These are phyloP conservation scores for Thaumatotibia leucotreta DNA, from an alignment of 1,140 invertebrate species.

Conservation along the genomic window DNA sequence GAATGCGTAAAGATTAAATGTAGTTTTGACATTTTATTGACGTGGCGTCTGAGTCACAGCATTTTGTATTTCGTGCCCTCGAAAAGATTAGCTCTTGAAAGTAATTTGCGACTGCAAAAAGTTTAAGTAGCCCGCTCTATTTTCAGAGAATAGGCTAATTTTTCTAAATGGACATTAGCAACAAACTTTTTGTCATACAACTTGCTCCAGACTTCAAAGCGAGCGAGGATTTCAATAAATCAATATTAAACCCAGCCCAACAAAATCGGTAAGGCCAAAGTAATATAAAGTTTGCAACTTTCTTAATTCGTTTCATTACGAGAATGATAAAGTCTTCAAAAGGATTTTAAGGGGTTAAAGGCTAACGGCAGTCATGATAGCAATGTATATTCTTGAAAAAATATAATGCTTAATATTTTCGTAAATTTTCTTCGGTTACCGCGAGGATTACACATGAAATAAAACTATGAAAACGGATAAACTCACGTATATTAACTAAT, in stretches of 20 bases:
- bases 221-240: neutral
- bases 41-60: too few relatives aligned
- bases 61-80: too few relatives aligned
- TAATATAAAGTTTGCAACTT: constrained; percentile 5
- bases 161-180: neutral
- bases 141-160: neutral
- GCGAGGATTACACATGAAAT: too few relatives aligned
- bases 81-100: too few relatives aligned
- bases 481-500: too few relatives aligned
- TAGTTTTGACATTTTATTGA: too few relatives aligned
- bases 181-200: neutral
- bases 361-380: neutral
- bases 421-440: too few relatives aligned
- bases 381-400: neutral
- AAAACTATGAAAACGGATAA: too few relatives aligned
- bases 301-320: constrained; percentile 9
- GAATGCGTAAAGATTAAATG: too few relatives aligned
- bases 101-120: too few relatives aligned
- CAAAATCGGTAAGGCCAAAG: neutral
- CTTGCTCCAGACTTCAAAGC: neutral
- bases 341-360: neutral
- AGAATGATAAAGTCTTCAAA: constrained; percentile 7
- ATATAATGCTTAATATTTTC: too few relatives aligned
- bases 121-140: too few relatives aligned
- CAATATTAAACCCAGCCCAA: neutral